Evolutionary conservation across 2,888 invertebrate genomes (phyloP), one percentile per base, ranked within the genome.

Genomic region (Pristionchus arcanus): DNA sequence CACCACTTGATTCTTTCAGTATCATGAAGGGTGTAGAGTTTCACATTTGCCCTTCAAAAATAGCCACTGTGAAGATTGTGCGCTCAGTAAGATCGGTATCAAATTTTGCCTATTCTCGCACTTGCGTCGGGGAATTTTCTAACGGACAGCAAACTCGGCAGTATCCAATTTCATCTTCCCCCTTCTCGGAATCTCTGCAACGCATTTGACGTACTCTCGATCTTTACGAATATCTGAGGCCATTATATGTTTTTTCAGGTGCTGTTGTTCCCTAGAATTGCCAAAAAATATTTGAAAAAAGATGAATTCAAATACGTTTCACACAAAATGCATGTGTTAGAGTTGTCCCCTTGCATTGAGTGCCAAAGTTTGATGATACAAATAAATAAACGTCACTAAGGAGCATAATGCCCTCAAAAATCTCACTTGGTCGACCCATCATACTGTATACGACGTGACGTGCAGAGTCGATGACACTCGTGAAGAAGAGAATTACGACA

Each of bases 381-480:
- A n/a, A n/a, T n/a, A n/a, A n/a, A n/a, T n/a, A n/a, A n/a, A n/a
- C n/a, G n/a, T n/a, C n/a, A n/a, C n/a, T n/a, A n/a, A n/a, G n/a
- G n/a, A n/a, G n/a, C n/a, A n/a, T n/a, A n/a, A n/a, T n/a, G n/a
- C n/a, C n/a, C n/a, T n/a, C n/a, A n/a, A n/a, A n/a, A n/a, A n/a
- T n/a, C 83, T 55, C 31, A 85, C 84, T 19, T 0, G 28, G 31
- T 34, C 59, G 31, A 21, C 59, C 59, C 59, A 59, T 25, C 21
- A n/a, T 59, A 0, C 19, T 31, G 4, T 28, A 13, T 21, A 85
- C 49, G 2, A 85, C 25, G 59, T 59, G 84, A 1, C 84, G 16
- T 13, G 21, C 49, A 7, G 84, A 28, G 13, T 85, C 84, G 37
- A 59, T 59, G 25, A 85, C 59, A 85, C 84, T 85, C 59, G 84